Evolutionary conservation across 2,113 vertebrate species (phyloP).

Genomic region (Probosciger aterrimus): DNA sequence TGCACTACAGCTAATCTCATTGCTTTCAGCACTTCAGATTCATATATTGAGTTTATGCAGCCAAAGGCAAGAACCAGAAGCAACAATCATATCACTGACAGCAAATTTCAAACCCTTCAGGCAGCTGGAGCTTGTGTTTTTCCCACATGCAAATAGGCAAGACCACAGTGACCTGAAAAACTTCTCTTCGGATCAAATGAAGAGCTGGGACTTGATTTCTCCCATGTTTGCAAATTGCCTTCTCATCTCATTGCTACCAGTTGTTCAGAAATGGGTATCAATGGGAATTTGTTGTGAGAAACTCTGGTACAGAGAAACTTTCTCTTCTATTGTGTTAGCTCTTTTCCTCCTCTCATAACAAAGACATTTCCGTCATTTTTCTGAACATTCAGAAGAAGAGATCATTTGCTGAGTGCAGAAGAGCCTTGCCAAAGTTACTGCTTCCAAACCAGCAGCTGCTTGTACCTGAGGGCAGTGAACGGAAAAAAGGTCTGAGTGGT

Average conservation of each 20-base stretch:
- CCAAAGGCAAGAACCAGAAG: background rate
- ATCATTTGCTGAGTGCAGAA: background rate
- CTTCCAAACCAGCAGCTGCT: background rate
- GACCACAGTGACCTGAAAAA: constrained; percentile 14
- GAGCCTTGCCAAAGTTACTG: background rate
- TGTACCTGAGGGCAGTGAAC: background rate
- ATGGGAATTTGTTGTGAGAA: background rate
- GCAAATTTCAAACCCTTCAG: background rate
- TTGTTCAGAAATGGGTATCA: constrained; percentile 35
- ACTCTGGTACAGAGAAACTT: background rate
- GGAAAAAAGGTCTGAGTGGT: background rate
- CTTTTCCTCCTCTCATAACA: background rate
- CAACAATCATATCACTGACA: background rate
- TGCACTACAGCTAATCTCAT: background rate
- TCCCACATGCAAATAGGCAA: background rate
- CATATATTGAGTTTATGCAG: background rate
- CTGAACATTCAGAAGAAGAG: background rate
- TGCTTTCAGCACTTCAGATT: background rate
- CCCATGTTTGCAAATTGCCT: background rate
- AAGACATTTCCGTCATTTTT: background rate
- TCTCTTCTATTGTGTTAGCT: background rate
- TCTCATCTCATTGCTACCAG: background rate
- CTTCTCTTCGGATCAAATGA: background rate
- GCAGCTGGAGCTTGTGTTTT: background rate
- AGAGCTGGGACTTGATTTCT: constrained; percentile 11